These are phyloP conservation scores for Sericinus montela DNA, from an alignment of 2,888 invertebrate genomes.

Conservation along the genomic window DNA sequence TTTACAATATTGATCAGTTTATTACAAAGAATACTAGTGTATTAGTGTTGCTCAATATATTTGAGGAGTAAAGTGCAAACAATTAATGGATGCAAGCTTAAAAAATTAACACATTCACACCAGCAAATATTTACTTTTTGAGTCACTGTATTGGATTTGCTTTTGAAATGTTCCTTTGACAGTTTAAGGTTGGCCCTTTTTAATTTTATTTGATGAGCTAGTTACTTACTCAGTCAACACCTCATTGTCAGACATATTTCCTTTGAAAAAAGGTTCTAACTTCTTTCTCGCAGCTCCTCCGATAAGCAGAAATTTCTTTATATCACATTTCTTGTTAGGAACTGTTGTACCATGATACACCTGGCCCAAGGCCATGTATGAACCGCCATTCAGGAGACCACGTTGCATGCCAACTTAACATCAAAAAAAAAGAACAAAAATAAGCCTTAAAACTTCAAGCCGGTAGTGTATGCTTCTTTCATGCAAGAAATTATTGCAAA, in stretches of 20 bases:
- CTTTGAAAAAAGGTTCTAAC: slow-evolving; percentile 38
- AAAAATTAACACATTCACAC: not conserved
- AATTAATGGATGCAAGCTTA: no score
- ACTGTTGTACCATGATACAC: slow-evolving; percentile 82
- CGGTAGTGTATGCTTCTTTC: slow-evolving; percentile 23
- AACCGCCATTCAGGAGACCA: slow-evolving; percentile 78
- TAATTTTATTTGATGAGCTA: slow-evolving; percentile 15
- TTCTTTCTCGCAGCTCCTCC: slow-evolving; percentile 57
- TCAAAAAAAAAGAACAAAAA: slow-evolving; percentile 43
- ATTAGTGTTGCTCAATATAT: no score
- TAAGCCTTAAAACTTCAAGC: slow-evolving; percentile 31
- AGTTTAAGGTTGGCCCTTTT: slow-evolving; percentile 21
- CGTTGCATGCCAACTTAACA: slow-evolving; percentile 80
- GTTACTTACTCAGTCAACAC: slow-evolving; percentile 39
- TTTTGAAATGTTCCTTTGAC: no score
- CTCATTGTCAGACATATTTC: slow-evolving; percentile 29
- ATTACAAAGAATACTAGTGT: no score
- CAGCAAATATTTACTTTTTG: no score
- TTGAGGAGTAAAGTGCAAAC: no score
- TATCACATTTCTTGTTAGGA: slow-evolving; percentile 69
- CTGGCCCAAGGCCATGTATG: slow-evolving; percentile 81
- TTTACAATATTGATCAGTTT: no score
- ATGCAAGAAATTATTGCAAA: slow-evolving; percentile 20
- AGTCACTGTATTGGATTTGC: no score
- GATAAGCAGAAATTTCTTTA: slow-evolving; percentile 80